These are phyloP conservation scores for Alethe castanea DNA, from an alignment of 2,113 vertebrate genomes.

Conservation along the genomic window DNA sequence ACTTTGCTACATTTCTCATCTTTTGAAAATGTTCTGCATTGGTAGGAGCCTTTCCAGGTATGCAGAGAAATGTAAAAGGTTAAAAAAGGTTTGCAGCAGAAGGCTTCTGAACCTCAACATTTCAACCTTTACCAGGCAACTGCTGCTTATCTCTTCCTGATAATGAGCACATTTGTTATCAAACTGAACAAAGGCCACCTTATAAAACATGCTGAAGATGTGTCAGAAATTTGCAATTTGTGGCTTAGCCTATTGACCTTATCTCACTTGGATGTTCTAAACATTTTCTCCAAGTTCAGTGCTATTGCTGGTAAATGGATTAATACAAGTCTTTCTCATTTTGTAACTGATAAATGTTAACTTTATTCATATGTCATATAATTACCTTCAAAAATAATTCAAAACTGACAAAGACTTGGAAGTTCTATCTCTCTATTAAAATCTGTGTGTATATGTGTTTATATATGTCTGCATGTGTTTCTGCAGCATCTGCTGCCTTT, in stretches of 20 bases:
- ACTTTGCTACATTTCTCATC: neutral
- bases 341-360: neutral
- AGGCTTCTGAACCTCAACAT: neutral
- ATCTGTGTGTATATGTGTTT: neutral
- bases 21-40: neutral
- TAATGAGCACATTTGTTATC: neutral
- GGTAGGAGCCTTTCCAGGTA: neutral
- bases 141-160: neutral
- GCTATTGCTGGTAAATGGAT: neutral
- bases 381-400: neutral
- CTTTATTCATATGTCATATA: neutral
- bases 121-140: neutral
- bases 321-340: neutral
- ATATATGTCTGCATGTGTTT: neutral
- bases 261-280: neutral
- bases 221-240: constrained; percentile 11
- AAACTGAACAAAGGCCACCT: neutral
- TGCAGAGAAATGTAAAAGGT: neutral
- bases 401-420: neutral
- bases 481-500: neutral
- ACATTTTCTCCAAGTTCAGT: neutral
- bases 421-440: neutral
- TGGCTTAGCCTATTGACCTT: neutral
- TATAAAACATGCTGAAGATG: neutral
- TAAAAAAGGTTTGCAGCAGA: neutral